These are phyloP conservation scores for Hetaerina titia DNA, from an alignment of 2,888 invertebrate genomes.

Conservation along the genomic window DNA sequence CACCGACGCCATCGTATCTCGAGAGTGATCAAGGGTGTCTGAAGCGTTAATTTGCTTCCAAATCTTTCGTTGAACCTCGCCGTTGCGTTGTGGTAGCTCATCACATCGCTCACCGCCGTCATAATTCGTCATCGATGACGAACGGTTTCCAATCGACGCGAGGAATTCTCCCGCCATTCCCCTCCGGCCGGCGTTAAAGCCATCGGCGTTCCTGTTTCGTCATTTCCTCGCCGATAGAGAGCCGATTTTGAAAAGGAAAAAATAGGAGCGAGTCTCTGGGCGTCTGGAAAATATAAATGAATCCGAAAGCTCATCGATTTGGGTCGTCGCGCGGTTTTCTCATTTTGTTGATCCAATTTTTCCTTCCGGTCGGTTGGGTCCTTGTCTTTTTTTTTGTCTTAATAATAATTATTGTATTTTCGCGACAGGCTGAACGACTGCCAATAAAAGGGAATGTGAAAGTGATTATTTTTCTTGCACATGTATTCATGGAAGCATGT, in stretches of 20 bases:
- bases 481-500: background rate
- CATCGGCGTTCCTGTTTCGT: background rate
- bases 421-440: no score
- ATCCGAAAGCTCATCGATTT: background rate
- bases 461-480: background rate
- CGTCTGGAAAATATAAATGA: background rate
- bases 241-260: background rate
- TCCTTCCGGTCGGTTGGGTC: background rate
- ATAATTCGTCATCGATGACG: background rate
- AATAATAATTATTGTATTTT: no score
- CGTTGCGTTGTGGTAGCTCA: background rate
- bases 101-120: background rate
- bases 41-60: background rate
- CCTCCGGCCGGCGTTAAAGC: background rate
- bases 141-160: conserved; percentile 31
- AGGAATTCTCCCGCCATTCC: background rate
- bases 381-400: no score
- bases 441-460: background rate
- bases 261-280: background rate
- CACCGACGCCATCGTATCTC: no score
- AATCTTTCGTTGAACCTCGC: background rate
- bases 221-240: background rate
- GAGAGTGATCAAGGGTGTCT: no score
- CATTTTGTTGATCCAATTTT: background rate
- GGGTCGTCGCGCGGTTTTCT: background rate